A percentile compares a stretch with the other conserved stretches of the same genome.
Evolutionary conservation across 53 echinoderm and acorn worm genomes (phyloP).

Genomic region (Zoroaster sp.): DNA sequence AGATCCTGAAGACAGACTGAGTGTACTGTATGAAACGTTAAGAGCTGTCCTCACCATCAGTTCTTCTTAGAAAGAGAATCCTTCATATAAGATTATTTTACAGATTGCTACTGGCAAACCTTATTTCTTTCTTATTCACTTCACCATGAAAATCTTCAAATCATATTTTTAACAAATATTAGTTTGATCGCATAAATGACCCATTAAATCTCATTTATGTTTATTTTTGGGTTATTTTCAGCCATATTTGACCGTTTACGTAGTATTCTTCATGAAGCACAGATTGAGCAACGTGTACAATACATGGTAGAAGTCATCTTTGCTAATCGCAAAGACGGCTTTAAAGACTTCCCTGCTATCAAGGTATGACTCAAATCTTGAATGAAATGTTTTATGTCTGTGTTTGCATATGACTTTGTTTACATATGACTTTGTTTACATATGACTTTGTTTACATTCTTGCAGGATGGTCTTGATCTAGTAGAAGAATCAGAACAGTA

Average conservation of each 20-base stretch:
- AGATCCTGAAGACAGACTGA: no score
- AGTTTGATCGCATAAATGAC: no score
- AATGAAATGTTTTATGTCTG: not conserved
- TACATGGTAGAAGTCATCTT: slow-evolving; percentile 99
- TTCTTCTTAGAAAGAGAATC: no score
- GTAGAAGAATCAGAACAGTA: slow-evolving; percentile 94
- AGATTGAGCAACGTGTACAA: slow-evolving; percentile 95
- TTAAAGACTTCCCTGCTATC: slow-evolving; percentile 60
- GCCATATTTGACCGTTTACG: slow-evolving; percentile 94
- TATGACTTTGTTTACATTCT: not conserved
- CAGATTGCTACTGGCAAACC: no score
- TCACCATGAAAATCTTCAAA: no score
- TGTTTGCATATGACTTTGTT: not conserved
- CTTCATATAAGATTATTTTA: no score
- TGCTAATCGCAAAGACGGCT: slow-evolving; percentile 94
- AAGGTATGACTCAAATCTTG: not conserved
- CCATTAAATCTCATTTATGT: no score
- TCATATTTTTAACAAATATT: no score
- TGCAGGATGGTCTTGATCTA: slow-evolving; percentile 70
- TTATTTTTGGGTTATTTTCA: slow-evolving; percentile 6
- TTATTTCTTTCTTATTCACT: no score
- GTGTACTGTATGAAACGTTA: no score
- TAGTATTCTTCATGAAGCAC: slow-evolving; percentile 88
- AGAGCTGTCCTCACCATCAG: no score
- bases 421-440: not conserved